These are phyloP conservation scores for Spatulosminthurus flaviceps DNA, from an alignment of 2,888 invertebrate genomes.

Conservation along the genomic window DNA sequence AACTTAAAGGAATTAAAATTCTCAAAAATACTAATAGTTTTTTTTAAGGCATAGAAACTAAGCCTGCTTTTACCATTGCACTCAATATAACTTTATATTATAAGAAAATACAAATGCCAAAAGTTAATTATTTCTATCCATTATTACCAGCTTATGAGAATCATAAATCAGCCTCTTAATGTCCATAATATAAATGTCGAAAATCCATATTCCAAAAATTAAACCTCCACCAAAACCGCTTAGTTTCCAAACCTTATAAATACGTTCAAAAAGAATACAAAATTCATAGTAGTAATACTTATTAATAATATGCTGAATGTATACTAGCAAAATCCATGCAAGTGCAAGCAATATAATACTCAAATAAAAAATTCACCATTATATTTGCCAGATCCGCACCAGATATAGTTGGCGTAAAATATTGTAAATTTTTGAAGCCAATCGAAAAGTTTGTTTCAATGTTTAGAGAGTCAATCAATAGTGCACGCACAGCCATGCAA, in stretches of 20 bases:
- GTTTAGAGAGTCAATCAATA: background rate
- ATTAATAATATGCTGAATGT: too few species aligned
- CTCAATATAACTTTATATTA: background rate
- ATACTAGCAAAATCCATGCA: constrained; percentile 26
- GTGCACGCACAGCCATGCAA: background rate
- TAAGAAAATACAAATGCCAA: too few species aligned
- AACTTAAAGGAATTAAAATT: too few species aligned
- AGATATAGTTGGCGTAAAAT: background rate
- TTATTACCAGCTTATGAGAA: too few species aligned
- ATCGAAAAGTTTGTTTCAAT: background rate
- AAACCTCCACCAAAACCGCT: background rate
- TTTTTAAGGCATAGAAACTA: background rate
- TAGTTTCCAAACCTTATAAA: background rate
- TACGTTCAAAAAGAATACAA: background rate
- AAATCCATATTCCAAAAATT: too few species aligned
- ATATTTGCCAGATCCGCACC: constrained; percentile 8
- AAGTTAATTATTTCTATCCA: too few species aligned
- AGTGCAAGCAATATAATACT: constrained; percentile 25
- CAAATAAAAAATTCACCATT: constrained; percentile 26
- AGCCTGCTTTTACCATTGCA: background rate
- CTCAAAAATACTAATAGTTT: too few species aligned
- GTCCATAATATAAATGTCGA: too few species aligned
- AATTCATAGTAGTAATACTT: too few species aligned
- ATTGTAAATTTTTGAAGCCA: background rate
- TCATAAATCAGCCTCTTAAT: too few species aligned